phyloP scores from a whole-genome alignment of 2,797 vertebrate genomes.

The Rhinophrynus dorsalis region DNA sequence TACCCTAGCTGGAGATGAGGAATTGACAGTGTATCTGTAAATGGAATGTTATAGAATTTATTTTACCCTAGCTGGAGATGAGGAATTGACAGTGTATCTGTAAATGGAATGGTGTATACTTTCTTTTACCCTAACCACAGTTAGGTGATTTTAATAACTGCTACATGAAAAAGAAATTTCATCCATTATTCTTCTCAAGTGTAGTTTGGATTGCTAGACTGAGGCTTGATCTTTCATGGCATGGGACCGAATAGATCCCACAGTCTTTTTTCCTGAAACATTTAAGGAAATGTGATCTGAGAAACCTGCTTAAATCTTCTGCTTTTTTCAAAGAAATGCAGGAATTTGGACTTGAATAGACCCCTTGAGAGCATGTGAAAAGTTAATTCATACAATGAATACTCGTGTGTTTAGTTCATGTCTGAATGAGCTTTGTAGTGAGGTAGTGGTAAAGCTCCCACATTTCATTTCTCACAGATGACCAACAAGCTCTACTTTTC shows the following conservation, averaged over 20 bases:
- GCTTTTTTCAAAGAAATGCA: neutral
- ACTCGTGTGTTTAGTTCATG: too few species aligned
- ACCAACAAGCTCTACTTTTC: too few species aligned
- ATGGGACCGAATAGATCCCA: constrained; percentile 2
- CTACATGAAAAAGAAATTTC: neutral
- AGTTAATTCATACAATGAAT: too few species aligned
- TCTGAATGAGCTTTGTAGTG: too few species aligned
- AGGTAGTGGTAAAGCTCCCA: too few species aligned
- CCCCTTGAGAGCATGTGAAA: constrained; percentile 16
- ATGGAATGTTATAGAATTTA: too few species aligned
- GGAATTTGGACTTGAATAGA: constrained; percentile 2
- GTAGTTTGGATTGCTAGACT: neutral
- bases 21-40: too few species aligned
- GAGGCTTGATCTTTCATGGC: constrained; percentile 5
- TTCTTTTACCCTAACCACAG: neutral
- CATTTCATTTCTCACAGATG: too few species aligned
- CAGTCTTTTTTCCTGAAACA: neutral
- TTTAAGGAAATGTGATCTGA: constrained; percentile 16
- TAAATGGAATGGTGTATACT: neutral
- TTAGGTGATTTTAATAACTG: neutral
- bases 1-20: too few species aligned
- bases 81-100: too few species aligned
- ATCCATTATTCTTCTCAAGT: constrained; percentile 15
- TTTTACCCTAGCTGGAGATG: too few species aligned
- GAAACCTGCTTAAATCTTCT: neutral